These are phyloP conservation scores for Helicoverpa armigera DNA, from an alignment of 1,140 invertebrate species.

Conservation along the genomic window DNA sequence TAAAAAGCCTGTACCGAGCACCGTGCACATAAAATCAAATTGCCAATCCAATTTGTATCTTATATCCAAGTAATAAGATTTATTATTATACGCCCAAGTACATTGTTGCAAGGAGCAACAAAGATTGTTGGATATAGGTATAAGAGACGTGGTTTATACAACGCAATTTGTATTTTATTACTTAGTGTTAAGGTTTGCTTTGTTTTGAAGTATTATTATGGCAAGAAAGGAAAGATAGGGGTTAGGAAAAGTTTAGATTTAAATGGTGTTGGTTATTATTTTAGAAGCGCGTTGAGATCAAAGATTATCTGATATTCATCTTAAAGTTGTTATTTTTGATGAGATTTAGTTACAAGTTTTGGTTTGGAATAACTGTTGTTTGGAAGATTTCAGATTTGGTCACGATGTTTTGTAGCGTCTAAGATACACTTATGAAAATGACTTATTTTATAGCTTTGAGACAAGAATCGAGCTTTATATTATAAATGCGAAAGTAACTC, in stretches of 20 bases:
- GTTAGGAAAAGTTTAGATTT: slow-evolving; percentile 10
- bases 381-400: no score
- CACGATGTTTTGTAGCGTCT: no score
- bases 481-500: no score
- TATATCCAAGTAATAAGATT: slow-evolving; percentile 39
- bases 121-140: neutral
- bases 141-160: neutral
- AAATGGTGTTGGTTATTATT: slow-evolving; percentile 32
- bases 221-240: neutral
- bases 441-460: no score
- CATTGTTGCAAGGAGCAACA: slow-evolving; percentile 11
- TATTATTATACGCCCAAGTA: slow-evolving; percentile 33
- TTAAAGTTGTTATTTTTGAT: slow-evolving; percentile 18
- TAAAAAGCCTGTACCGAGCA: slow-evolving; percentile 21
- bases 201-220: neutral
- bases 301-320: slow-evolving; percentile 11
- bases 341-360: neutral
- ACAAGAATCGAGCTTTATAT: no score
- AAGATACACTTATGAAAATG: no score
- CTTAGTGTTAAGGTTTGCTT: neutral
- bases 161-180: neutral
- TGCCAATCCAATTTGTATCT: slow-evolving; percentile 47
- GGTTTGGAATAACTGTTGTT: neutral
- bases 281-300: slow-evolving; percentile 2
- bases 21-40: slow-evolving; percentile 40